Percentiles rank a stretch among this genome's conserved stretches.
Conservation (phyloP, 2,113 vertebrate genomes). For the Ellobius talpinus region DNA sequence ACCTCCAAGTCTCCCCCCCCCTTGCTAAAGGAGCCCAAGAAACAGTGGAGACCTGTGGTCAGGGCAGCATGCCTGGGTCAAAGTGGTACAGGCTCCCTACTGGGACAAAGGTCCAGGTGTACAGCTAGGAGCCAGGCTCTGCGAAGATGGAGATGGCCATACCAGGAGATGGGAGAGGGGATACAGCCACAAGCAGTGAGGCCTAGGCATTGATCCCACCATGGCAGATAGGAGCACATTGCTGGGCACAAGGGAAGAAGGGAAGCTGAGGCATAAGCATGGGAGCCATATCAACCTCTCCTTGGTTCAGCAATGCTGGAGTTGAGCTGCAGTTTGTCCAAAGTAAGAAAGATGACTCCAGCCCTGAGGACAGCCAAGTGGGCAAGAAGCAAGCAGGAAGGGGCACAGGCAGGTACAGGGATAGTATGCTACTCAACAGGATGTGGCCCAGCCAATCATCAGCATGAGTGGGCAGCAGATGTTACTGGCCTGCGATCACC, state of each 20-base stretch:
- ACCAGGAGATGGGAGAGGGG: background rate
- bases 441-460: slow-evolving; percentile 63
- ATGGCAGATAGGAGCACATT: background rate
- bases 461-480: slow-evolving; percentile 86
- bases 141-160: background rate
- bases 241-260: background rate
- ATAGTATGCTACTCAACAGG: slow-evolving; percentile 67
- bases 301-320: background rate
- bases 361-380: slow-evolving; percentile 50
- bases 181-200: background rate
- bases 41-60: rapidly evolving
- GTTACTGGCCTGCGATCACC: slow-evolving; percentile 35
- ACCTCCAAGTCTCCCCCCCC: too few species aligned
- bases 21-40: background rate
- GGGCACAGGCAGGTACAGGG: slow-evolving; percentile 26
- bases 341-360: background rate
- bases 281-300: background rate
- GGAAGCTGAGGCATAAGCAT: background rate
- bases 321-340: background rate
- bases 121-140: background rate
- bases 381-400: slow-evolving; percentile 68
- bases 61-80: background rate
- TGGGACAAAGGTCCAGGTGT: background rate
- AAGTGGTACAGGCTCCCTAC: background rate
- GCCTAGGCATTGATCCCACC: background rate